Conservation (phyloP, 2,113 vertebrate genomes). For the Eurystomus gularis region DNA sequence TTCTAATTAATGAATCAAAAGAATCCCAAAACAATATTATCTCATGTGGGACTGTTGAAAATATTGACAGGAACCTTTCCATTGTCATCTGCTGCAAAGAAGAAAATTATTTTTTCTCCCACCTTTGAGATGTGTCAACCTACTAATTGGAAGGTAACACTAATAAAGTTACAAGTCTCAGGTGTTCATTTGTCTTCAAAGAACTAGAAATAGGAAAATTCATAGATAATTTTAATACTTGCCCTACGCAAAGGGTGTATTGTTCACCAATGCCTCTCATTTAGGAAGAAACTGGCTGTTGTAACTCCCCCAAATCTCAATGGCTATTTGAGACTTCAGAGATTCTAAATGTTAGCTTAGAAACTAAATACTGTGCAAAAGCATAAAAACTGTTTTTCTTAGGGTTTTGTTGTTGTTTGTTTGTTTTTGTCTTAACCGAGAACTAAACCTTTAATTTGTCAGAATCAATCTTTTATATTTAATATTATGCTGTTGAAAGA, state of each 20-base stretch:
- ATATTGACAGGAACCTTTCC: background rate
- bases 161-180: background rate
- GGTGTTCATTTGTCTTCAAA: background rate
- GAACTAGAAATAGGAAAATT: background rate
- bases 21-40: background rate
- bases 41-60: background rate
- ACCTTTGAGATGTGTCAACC: background rate
- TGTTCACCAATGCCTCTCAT: background rate
- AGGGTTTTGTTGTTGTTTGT: accelerated
- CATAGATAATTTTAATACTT: accelerated
- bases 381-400: background rate
- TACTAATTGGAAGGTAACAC: background rate
- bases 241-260: background rate
- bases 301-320: background rate
- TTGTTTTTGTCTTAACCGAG: background rate
- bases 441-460: background rate
- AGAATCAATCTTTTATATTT: background rate
- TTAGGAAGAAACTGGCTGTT: background rate
- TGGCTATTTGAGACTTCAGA: background rate
- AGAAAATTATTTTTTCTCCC: background rate
- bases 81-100: background rate
- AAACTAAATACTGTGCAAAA: background rate
- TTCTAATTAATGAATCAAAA: background rate
- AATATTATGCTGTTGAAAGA: background rate
- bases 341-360: background rate